These are phyloP conservation scores for Micoletzkya japonica DNA, from an alignment of 2,888 invertebrate species.

Conservation along the genomic window DNA sequence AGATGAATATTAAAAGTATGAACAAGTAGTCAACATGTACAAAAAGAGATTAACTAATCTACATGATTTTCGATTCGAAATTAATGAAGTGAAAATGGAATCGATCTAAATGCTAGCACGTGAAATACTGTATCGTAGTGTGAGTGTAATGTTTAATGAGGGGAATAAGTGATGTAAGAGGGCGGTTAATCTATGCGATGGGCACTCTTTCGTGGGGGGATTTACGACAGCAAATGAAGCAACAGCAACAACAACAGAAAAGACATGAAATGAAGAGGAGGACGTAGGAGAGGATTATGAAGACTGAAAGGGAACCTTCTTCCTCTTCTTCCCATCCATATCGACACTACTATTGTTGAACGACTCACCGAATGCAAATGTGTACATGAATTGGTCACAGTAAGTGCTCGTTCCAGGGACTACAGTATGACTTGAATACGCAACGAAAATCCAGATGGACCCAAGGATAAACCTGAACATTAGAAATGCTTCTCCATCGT, in stretches of 20 bases:
- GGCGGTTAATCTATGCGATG: not conserved
- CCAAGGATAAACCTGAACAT: slow-evolving; percentile 38
- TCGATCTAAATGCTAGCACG: too few relatives aligned
- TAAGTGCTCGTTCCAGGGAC: slow-evolving; percentile 1
- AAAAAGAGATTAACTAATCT: too few relatives aligned
- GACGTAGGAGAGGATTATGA: slow-evolving; percentile 34
- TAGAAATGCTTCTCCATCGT: not conserved
- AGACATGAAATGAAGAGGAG: slow-evolving; percentile 32
- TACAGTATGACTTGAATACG: slow-evolving; percentile 22
- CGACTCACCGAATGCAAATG: slow-evolving; percentile 30
- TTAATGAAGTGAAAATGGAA: too few relatives aligned
- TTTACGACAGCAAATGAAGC: slow-evolving; percentile 35
- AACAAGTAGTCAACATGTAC: too few relatives aligned
- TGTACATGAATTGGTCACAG: slow-evolving; percentile 33
- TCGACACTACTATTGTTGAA: not conserved
- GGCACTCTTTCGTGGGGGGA: not conserved
- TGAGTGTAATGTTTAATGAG: too few relatives aligned
- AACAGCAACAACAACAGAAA: slow-evolving; percentile 40
- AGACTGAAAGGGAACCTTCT: slow-evolving; percentile 22
- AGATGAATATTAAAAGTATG: too few relatives aligned
- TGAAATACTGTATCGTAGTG: too few relatives aligned
- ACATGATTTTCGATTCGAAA: too few relatives aligned
- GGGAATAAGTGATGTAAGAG: too few relatives aligned
- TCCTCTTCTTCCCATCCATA: not conserved
- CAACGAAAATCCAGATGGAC: slow-evolving; percentile 37